Evolutionary conservation across 35 echinoderm and acorn worm genomes (phyloP), one percentile per base, ranked within the genome.

Genomic region (Acanthaster planci): DNA sequence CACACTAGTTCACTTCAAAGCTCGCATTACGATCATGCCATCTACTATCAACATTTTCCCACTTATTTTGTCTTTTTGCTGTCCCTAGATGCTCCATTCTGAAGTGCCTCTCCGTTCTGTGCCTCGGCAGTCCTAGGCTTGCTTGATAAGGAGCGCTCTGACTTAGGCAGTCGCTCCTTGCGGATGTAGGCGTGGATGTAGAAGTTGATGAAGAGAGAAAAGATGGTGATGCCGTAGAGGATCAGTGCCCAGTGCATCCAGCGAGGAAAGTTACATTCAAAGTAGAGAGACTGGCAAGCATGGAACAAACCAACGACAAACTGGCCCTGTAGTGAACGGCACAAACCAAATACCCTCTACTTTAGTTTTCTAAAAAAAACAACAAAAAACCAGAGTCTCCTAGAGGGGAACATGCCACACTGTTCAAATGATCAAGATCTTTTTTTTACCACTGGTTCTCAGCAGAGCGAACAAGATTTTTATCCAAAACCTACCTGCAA

Each of bases 181-280:
- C 86, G 90, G 77, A 94, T 92, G 86, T 99, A 99, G 1, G 96
- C 96, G 60, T 99, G 92, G 86, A 99, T 80, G 92, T 99, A 99
- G 92, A 99, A 99, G 80, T 99, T 99, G 38, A 87, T 35, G 86
- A 99, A 99, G 44, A 99, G 92, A 32, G 82, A 8, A 23, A 94
- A 85, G 27, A 99, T 90, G 78, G 92, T 91, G 37, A 87, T 84
- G 32, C 79, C 96, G 55, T 99, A 99, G 12, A 51, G 40, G 23
- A 99, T 79, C 40, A 91, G 79, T 1, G 87, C 92, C 19, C 82
- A 99, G 21, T 99, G 96, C 96, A 99, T 99, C 96, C 96, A 99
- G 4, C 85, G 59, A 0, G 88, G 89, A 77, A 99, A 99, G 38
- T 82, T 52, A 37, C 96, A 99, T 7, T 91, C 84, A 57, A 99